Base-by-base conservation (phyloP, 2,797 vertebrate species). In the Fratercula arctica region DNA sequence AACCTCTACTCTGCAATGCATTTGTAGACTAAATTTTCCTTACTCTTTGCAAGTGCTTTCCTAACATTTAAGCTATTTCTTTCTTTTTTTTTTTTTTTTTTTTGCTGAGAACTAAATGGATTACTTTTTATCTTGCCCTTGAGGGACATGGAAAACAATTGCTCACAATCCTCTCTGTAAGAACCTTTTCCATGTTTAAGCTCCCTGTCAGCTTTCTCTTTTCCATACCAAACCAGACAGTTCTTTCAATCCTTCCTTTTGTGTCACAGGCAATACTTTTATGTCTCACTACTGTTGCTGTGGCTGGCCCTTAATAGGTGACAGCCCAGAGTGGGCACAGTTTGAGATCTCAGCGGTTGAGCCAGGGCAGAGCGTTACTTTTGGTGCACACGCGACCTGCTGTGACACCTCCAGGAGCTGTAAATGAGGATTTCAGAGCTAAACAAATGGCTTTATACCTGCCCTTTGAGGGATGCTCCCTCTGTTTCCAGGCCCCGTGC, bases 121-220 rank as follows among this genome's bases (percentile, higher is more conserved):
- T 93, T 90, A 96, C 75, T 94, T 96, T 95, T 91, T 87, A 89
- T 77, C 93, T 91, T 68, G 90, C 90, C 78, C 89, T 94, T 93
- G 87, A 91, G 90, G 64, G 89, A 94, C 85, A 50, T 50, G 75
- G 82, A 81, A 93, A 97, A 96, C 93, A 96, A 91, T 81, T 53
- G 59, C 69, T 87, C 79, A 13, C 73, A 81, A 78, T 84, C 91
- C 50, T 75, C 79, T 92, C 68, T 69, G 68, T 78, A 84, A 78
- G 87, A 89, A 91, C 33, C 26, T 59, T 81, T 75, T 75, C 76
- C 54, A 59, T 20, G 39, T 66, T 84, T 85, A 72, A 96, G 73
- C 87, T 93, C 57, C 61, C 69, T 85, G 75, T 66, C 73, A 89
- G 73, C 66, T 66, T 89, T 68, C 79, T 75, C 45, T 68, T 83